Evolutionary conservation across 2,888 invertebrate species (phyloP).

Genomic region (Pycnomerus fuliginosus): DNA sequence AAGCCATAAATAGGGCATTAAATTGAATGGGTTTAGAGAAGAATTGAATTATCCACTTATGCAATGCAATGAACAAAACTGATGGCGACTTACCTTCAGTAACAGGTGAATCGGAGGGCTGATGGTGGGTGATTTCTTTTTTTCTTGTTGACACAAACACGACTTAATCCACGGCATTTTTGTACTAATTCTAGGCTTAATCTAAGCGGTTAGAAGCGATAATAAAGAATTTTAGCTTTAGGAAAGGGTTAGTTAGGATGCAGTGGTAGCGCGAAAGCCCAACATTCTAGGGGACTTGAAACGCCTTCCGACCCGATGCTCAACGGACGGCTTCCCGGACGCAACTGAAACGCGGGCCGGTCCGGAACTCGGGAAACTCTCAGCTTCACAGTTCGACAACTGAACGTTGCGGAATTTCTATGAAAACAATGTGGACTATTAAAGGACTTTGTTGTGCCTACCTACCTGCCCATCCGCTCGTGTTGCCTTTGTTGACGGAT

Average conservation of each 20-base stretch:
- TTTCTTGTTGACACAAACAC: conserved; percentile 54
- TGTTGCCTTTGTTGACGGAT: too few relatives aligned
- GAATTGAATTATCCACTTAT: too few relatives aligned
- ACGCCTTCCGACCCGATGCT: conserved; percentile 25
- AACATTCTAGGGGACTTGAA: conserved; percentile 22
- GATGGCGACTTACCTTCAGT: conserved; percentile 54
- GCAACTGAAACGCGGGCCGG: conserved; percentile 42
- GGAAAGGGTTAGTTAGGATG: conserved; percentile 16
- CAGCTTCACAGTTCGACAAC: conserved; percentile 23
- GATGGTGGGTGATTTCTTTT: conserved; percentile 52
- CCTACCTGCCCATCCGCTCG: too few relatives aligned
- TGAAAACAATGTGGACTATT: too few relatives aligned
- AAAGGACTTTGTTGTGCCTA: too few relatives aligned
- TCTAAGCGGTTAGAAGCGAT: too few relatives aligned
- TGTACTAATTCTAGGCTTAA: too few relatives aligned
- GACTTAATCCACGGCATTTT: conserved; percentile 55
- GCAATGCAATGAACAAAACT: too few relatives aligned
- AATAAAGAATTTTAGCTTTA: too few relatives aligned
- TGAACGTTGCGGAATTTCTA: too few relatives aligned
- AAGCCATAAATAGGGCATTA: too few relatives aligned
- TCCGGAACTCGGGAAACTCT: conserved; percentile 29
- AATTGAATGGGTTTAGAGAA: too few relatives aligned
- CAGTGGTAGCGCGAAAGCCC: conserved; percentile 20
- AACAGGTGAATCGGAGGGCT: conserved; percentile 55
- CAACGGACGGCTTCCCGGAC: conserved; percentile 48